phyloP scores from a whole-genome alignment of 2,113 vertebrate genomes.

The Miniopterus natalensis region DNA sequence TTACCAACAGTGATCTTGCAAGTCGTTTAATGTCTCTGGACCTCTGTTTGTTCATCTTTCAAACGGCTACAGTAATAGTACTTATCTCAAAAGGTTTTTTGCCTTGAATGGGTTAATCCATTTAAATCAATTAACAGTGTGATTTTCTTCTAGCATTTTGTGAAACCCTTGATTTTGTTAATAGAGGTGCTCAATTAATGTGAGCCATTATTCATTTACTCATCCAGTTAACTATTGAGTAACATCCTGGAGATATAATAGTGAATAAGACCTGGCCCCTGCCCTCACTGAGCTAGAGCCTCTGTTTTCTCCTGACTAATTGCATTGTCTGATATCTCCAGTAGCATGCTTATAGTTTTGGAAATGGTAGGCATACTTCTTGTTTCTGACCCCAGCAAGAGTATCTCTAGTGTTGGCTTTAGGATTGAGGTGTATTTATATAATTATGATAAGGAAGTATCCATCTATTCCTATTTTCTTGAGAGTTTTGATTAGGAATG shows the following conservation, averaged over 20 bases:
- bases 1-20: neutral
- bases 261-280: neutral
- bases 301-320: neutral
- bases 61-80: neutral
- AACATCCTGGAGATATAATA: neutral
- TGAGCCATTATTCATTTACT: neutral
- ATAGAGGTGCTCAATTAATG: neutral
- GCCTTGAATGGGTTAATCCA: neutral
- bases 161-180: neutral
- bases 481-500: neutral
- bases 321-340: neutral
- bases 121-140: neutral
- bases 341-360: rapidly evolving
- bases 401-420: neutral
- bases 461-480: neutral
- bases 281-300: neutral
- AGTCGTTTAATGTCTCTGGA: neutral
- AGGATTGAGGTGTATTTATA: neutral
- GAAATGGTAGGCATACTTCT: neutral
- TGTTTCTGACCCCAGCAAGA: neutral
- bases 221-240: neutral
- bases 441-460: neutral
- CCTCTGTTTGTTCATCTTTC: neutral
- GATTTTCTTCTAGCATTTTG: neutral
- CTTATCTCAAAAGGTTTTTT: neutral